phyloP scores from a whole-genome alignment of 2,888 invertebrate genomes.

The Campopleginae sp. region DNA sequence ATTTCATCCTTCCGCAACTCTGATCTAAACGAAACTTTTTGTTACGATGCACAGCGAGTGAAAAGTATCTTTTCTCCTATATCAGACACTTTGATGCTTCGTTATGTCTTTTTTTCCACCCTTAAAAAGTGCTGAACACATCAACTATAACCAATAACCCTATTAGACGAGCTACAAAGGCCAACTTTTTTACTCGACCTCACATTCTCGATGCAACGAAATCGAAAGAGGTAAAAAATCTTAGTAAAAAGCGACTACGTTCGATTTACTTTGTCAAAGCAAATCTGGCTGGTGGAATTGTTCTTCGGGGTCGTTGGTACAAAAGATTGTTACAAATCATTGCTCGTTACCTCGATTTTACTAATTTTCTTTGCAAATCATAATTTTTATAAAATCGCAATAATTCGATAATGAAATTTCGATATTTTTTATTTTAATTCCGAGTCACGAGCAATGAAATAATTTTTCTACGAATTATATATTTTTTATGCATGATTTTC shows the following conservation, averaged over 20 bases:
- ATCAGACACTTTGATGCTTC: constrained; percentile 28
- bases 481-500: not conserved
- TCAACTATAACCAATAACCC: constrained; percentile 42
- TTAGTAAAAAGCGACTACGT: constrained; percentile 3
- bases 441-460: not conserved
- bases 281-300: not conserved
- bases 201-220: constrained; percentile 7
- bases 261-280: constrained; percentile 30
- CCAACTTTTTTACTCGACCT: constrained; percentile 53
- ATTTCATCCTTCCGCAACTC: constrained; percentile 9
- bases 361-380: not conserved
- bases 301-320: not conserved
- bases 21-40: not conserved
- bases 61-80: constrained; percentile 20
- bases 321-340: not conserved
- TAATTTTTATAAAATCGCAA: not conserved
- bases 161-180: constrained; percentile 66
- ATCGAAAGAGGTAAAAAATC: not conserved
- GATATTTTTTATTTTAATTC: not conserved
- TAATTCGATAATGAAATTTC: not conserved
- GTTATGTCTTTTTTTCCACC: constrained; percentile 32
- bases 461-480: not conserved
- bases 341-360: not conserved
- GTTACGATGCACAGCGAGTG: not conserved
- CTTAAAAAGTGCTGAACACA: constrained; percentile 37